Conservation (phyloP, 2,888 invertebrate species). For the Caenorhabditis sulstoni region DNA sequence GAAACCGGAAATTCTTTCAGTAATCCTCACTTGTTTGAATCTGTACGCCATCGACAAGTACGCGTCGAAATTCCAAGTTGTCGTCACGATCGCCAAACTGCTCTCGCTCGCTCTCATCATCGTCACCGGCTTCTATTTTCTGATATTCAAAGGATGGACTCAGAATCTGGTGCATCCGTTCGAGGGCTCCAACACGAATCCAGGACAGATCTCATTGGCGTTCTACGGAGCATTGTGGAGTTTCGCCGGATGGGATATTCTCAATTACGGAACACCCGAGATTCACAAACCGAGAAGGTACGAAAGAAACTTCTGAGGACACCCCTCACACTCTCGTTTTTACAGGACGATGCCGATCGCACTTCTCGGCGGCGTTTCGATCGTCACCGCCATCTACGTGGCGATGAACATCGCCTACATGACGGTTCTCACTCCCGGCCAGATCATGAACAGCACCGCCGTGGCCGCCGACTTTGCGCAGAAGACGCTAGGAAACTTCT, state of each 20-base stretch:
- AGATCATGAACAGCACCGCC: conserved; percentile 69
- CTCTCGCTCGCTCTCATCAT: conserved; percentile 68
- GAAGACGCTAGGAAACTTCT: conserved; percentile 65
- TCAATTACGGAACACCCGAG: conserved; percentile 77
- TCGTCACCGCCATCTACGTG: conserved; percentile 65
- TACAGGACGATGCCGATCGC: conserved; percentile 74
- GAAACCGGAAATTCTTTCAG: conserved; percentile 67
- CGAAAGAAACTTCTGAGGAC: too few relatives aligned
- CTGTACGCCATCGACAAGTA: conserved; percentile 70
- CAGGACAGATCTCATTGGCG: conserved; percentile 65
- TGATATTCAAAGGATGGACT: conserved; percentile 67
- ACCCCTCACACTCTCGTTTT: too few relatives aligned
- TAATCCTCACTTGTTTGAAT: conserved; percentile 66
- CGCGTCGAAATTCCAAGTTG: conserved; percentile 69
- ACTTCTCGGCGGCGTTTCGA: conserved; percentile 66
- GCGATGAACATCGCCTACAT: conserved; percentile 73
- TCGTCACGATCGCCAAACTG: conserved; percentile 72
- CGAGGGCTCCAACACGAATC: conserved; percentile 55
- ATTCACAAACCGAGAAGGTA: conserved; percentile 69
- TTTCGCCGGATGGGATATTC: conserved; percentile 75
- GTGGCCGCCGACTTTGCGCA: conserved; percentile 72
- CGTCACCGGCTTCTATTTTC: conserved; percentile 66
- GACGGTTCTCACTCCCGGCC: conserved; percentile 65
- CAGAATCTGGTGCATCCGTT: conserved; percentile 60
- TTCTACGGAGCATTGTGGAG: conserved; percentile 71